A percentile compares a stretch with the other conserved stretches of the same genome.
Evolutionary conservation across 1,140 invertebrate species (phyloP).

Genomic region (Lutraria rhynchaena): DNA sequence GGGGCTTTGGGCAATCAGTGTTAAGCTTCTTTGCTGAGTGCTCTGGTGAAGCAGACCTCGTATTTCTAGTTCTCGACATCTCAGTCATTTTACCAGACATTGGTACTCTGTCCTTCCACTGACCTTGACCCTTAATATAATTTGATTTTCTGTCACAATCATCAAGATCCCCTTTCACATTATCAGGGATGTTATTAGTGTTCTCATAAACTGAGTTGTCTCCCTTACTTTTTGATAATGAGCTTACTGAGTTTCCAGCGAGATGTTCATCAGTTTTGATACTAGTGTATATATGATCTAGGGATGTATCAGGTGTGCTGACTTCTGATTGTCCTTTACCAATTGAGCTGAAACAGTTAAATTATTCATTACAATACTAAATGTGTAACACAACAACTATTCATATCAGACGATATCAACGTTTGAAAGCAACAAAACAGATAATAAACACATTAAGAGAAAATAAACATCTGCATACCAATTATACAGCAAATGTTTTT

Average conservation of each 20-base stretch:
- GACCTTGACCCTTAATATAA: too few relatives aligned
- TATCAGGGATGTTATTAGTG: conserved; percentile 5
- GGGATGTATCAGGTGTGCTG: neutral
- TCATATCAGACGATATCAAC: too few relatives aligned
- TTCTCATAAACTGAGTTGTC: neutral
- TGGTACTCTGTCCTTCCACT: too few relatives aligned
- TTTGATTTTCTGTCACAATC: neutral
- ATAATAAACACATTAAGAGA: too few relatives aligned
- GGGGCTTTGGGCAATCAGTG: conserved; percentile 19
- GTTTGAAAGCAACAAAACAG: too few relatives aligned
- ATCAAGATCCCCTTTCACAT: neutral
- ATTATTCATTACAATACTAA: too few relatives aligned
- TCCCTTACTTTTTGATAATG: neutral
- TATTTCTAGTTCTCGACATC: neutral
- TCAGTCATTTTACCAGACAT: neutral
- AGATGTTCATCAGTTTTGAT: neutral
- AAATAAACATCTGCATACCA: too few relatives aligned
- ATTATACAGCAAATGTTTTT: too few relatives aligned
- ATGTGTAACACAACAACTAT: too few relatives aligned
- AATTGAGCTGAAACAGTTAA: conserved; percentile 29
- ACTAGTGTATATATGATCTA: conserved; percentile 32
- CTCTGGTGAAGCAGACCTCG: conserved; percentile 21
- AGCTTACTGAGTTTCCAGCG: neutral
- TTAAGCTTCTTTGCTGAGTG: neutral
- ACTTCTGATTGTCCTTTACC: neutral